phyloP scores from a whole-genome alignment of 1,140 invertebrate genomes.

The Eumeta japonica region DNA sequence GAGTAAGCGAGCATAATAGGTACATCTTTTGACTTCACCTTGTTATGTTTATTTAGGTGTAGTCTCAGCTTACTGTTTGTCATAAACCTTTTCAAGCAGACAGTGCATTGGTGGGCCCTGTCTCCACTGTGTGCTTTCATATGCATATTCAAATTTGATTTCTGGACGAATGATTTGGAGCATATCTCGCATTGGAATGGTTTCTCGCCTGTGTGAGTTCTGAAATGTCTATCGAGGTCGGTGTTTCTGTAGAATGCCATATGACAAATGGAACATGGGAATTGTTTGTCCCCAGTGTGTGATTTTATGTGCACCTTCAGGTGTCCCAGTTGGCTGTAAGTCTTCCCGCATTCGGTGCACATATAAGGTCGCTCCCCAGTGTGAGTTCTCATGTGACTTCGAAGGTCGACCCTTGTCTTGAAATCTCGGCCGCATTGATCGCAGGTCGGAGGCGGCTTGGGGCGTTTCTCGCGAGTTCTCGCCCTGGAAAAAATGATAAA shows the following conservation, averaged over 20 bases:
- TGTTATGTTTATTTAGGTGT: constrained; percentile 41
- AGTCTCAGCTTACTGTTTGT: constrained; percentile 34
- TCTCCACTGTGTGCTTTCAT: constrained; percentile 40
- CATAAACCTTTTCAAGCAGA: constrained; percentile 36
- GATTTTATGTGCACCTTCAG: constrained; percentile 31
- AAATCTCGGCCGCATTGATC: no score
- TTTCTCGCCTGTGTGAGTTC: constrained; percentile 35
- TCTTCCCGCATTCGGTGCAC: constrained; percentile 69
- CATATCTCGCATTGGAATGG: constrained; percentile 38
- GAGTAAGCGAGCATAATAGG: no score
- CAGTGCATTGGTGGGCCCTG: constrained; percentile 22
- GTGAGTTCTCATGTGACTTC: constrained; percentile 75
- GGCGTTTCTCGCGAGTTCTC: no score
- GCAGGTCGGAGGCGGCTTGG: no score
- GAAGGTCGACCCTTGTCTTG: no score
- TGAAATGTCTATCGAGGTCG: constrained; percentile 38
- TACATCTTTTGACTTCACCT: constrained; percentile 26
- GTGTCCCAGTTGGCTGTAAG: constrained; percentile 60
- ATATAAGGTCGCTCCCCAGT: constrained; percentile 75
- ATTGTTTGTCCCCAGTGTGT: constrained; percentile 36
- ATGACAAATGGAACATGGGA: constrained; percentile 31
- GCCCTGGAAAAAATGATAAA: no score
- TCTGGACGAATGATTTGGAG: constrained; percentile 39
- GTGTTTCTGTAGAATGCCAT: constrained; percentile 39
- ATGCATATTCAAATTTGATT: constrained; percentile 44